A percentile compares a stretch with the other conserved stretches of the same genome.
Evolutionary conservation across 92 coral and sea anemone genomes (phyloP).

Genomic region (Porites evermanni): DNA sequence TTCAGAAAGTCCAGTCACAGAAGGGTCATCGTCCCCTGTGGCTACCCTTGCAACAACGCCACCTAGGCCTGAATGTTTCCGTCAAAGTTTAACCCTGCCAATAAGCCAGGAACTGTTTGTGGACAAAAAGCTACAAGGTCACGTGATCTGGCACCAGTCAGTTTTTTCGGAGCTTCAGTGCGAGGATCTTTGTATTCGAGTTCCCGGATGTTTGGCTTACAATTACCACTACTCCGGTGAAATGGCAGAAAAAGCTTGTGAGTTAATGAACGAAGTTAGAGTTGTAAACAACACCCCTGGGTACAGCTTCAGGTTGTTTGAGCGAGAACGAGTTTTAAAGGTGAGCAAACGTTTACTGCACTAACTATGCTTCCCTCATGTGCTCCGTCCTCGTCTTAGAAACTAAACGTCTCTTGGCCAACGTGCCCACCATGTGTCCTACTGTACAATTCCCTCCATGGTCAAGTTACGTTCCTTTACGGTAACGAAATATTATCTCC

Average conservation of each 20-base stretch:
- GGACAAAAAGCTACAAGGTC: constrained; percentile 47
- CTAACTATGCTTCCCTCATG: neutral
- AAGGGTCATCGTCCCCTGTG: neutral
- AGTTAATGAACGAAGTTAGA: constrained; percentile 38
- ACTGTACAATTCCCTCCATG: neutral
- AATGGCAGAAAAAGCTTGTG: constrained; percentile 15
- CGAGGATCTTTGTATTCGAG: constrained; percentile 61
- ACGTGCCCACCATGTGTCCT: too few relatives aligned
- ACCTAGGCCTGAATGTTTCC: constrained; percentile 2
- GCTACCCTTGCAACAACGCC: neutral
- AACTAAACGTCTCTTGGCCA: too few relatives aligned
- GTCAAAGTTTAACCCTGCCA: constrained; percentile 16
- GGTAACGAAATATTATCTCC: neutral
- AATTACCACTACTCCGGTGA: constrained; percentile 43
- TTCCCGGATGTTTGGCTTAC: constrained; percentile 50
- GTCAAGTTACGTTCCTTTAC: neutral
- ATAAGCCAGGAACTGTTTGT: constrained; percentile 35
- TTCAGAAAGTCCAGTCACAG: neutral
- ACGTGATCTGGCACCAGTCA: constrained; percentile 30
- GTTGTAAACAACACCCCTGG: constrained; percentile 3
- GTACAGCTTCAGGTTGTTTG: constrained; percentile 51
- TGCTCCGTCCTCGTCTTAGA: neutral
- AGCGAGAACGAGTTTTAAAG: constrained; percentile 42
- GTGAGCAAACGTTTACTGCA: constrained; percentile 1
- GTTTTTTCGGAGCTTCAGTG: constrained; percentile 63